Evolutionary conservation across 1,140 invertebrate genomes (phyloP), one percentile per base, ranked within the genome.

Genomic region (Trigoniulus corallinus): DNA sequence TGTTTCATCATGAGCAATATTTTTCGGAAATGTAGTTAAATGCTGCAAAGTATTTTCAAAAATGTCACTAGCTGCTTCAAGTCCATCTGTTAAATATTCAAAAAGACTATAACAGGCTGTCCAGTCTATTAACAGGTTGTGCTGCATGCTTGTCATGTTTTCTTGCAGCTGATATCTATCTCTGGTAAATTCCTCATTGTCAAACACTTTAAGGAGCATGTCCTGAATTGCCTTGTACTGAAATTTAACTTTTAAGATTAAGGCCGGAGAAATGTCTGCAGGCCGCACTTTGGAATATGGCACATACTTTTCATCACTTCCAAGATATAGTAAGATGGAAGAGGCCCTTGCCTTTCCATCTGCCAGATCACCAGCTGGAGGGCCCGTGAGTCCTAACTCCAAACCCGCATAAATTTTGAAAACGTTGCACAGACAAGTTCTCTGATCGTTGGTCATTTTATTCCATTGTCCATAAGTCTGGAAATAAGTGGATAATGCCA

Each of bases 41-140:
- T n/a, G n/a, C n/a, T n/a, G 7, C 15, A 34, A 34, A 34, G 29
- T 34, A 34, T 15, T 34, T 15, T 34, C 15, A 34, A 7, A 34
- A 34, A 34, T 15, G 29, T 34, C 29, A 34, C 7, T 15, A 34
- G 43, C 50, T 26, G 42, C 2, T 20, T 51, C 18, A 4, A 39
- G 2, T 13, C 44, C 50, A 2, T 22, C 10, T 20, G 41, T 51
- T 3, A 64, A 59, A 50, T 63, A 66, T 27, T 64, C 58, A 56
- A 66, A 67, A 26, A 64, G 51, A 2, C 61, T 57, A 55, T 56
- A 62, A 55, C 66, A 66, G 23, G 47, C 24, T 18, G 44, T 56
- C 54, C 37, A 57, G 22, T 40, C 57, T 12, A 47, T 46, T 22
- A 46, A 37, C 27, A 27, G 43, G 47, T 7, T 7, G 15, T 34